Conservation (phyloP, 2,888 invertebrate species). For the Dryadula phaetusa region DNA sequence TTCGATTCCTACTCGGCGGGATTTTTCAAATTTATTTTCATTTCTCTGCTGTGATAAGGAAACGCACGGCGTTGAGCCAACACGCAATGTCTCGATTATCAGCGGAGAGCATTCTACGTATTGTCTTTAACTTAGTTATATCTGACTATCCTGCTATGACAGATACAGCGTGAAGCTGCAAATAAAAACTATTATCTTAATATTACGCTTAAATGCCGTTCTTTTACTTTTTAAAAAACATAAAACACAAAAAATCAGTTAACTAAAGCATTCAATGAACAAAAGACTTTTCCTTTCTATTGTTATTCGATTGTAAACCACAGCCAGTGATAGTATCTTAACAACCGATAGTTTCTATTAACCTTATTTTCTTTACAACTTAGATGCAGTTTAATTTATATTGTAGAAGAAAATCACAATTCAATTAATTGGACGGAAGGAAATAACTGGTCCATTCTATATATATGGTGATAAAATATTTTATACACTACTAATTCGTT, state of each 20-base stretch:
- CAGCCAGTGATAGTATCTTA: constrained; percentile 3
- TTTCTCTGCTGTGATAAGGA: too few species aligned
- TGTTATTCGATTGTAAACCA: constrained; percentile 9
- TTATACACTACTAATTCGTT: not conserved
- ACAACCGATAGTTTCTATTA: constrained; percentile 18
- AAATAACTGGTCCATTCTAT: too few species aligned
- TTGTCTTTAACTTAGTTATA: too few species aligned
- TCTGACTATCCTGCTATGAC: too few species aligned
- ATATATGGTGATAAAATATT: not conserved
- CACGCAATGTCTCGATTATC: too few species aligned
- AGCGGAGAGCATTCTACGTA: too few species aligned
- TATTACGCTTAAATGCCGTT: too few species aligned
- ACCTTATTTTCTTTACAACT: constrained; percentile 19
- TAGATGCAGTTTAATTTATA: constrained; percentile 21
- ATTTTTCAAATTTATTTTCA: too few species aligned
- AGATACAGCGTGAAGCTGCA: too few species aligned
- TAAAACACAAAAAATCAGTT: not conserved
- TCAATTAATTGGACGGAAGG: constrained; percentile 53
- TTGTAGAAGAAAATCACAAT: constrained; percentile 46
- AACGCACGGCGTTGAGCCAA: too few species aligned
- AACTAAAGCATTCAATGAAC: constrained; percentile 6
- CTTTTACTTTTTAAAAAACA: not conserved
- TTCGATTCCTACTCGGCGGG: too few species aligned
- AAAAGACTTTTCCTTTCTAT: constrained; percentile 28
- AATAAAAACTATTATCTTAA: too few species aligned